phyloP scores from a whole-genome alignment of 2,888 invertebrate species.

The Zaprionus lineosus region DNA sequence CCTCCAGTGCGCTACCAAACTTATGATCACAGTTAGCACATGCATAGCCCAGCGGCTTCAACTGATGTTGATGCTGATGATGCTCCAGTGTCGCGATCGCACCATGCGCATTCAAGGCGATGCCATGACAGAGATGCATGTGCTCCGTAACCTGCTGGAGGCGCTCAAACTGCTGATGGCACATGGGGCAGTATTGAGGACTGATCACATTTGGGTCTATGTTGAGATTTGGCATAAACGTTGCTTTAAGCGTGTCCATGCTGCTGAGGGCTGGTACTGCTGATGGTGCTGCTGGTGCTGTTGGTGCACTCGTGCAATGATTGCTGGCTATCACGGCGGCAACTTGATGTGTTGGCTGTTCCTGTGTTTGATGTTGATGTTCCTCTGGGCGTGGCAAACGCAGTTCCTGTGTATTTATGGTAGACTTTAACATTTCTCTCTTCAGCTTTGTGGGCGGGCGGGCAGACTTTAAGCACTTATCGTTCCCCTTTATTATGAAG shows the following conservation, averaged over 20 bases:
- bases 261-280: conserved; percentile 18
- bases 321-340: conserved; percentile 65
- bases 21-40: conserved; percentile 82
- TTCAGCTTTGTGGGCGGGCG: conserved; percentile 47
- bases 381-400: conserved; percentile 80
- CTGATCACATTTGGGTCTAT: conserved; percentile 78
- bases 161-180: conserved; percentile 81
- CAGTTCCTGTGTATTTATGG: conserved; percentile 81
- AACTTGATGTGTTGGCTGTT: conserved; percentile 60
- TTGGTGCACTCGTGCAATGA: conserved; percentile 33
- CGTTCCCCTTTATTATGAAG: conserved; percentile 13
- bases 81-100: conserved; percentile 63
- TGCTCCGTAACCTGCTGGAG: conserved; percentile 79
- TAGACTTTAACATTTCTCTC: conserved; percentile 81
- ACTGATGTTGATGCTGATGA: conserved; percentile 53
- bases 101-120: conserved; percentile 61
- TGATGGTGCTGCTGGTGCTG: conserved; percentile 7
- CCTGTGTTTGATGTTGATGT: conserved; percentile 52
- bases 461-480: conserved; percentile 12
- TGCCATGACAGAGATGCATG: conserved; percentile 80
- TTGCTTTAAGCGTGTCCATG: conserved; percentile 81
- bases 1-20: conserved; percentile 77
- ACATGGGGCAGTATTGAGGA: conserved; percentile 80
- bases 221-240: conserved; percentile 81
- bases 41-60: conserved; percentile 76